Base-by-base conservation (phyloP, 1,140 invertebrate genomes). In the Portunus trituberculatus region DNA sequence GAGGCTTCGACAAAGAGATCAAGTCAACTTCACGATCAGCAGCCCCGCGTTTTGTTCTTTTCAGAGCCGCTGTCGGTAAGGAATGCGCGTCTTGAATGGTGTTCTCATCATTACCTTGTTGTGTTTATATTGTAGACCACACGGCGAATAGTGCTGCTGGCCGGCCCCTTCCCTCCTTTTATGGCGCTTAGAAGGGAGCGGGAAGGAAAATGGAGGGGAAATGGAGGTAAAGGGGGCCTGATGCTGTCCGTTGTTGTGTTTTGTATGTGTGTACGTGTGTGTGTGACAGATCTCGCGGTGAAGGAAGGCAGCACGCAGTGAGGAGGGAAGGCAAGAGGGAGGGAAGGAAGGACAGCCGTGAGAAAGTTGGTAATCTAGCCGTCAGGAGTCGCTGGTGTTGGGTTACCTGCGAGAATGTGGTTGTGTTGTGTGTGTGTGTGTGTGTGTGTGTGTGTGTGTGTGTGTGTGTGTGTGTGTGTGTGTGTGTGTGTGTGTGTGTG, bases 31-130 rank as follows among this genome's bases (percentile, higher is more conserved):
- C 12, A 16, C 39, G 93, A 25, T 48, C 45, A 88, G 84, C 86
- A 39, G 86, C 88, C 45, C 28, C 31, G 84, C 31, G 93, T 86
- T 93, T 88, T 93, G 93, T 93, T 93, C 93, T 93, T 93, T 93
- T 93, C 83, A 87, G 46, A 29, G 93, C 16, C 67, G 93, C 93
- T 93, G 93, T 93, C 93, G 48, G 83, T 88, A 29, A 52, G 93
- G 93, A 39, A 93, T 93, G 93, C 93, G 86, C 29, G 6, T 25
- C 84, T 28, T 94, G 93, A 94, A 94, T 94, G 59, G 48, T 67
- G 93, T 90, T 94, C 93, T 94, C 93, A 94, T 94, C 93, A 94
- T 94, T 94, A 94, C 88, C 45, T 46, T 88, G 93, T 90, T 94
- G 93, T 94, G 88, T 94, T 94, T 94, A 90, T 89, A 90, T 90